Evolutionary conservation across 37 sponge, comb jelly and placozoan genomes (phyloP), one percentile per base, ranked within the genome.

Genomic region (Halichondria panicea): DNA sequence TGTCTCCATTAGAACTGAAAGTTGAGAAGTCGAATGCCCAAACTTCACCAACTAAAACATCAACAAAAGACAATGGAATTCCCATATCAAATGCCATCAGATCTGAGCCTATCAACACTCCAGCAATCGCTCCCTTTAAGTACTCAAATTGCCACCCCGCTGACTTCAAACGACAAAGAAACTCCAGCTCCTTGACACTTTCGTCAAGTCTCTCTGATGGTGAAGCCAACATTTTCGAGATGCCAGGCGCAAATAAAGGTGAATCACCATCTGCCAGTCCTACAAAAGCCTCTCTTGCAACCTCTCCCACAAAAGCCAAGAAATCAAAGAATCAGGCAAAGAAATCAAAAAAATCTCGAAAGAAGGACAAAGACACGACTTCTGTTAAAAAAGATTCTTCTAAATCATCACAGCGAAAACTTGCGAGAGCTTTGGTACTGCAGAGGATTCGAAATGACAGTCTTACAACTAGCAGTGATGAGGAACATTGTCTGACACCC

Each of bases 381-480:
- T 30, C 39, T 0, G 27, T 21, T 24, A 68, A 68, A 24, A 28
- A 35, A 0, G 39, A 27, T 55, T 53, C 39, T 1, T 76, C 76
- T 45, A 19, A 9, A 28, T 34, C 45, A 7, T 43, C 45, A 11
- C 19, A 38, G 28, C 31, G 35, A 56, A 1, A 44, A 34, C 22
- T 27, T n/a, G 25, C 3, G n/a, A 45, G 70, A 27, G 54, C 70
- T 2, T n/a, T 52, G 19, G 33, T 70, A 2, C 74, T 58, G 30
- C 64, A 76, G 70, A 68, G 80, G 40, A 68, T 57, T 8, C 41
- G 84, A 42, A 67, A 28, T 39, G 84, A 84, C 63, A 84, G 84
- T 35, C 31, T 76, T 24, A 83, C 75, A 7, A 76, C 68, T 2
- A 84, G 84, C 71, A 76, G 77, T 57, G 84, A 84, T 44, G 84